phyloP scores from a whole-genome alignment of 2,888 invertebrate genomes.

The Pyrocoelia pectoralis region DNA sequence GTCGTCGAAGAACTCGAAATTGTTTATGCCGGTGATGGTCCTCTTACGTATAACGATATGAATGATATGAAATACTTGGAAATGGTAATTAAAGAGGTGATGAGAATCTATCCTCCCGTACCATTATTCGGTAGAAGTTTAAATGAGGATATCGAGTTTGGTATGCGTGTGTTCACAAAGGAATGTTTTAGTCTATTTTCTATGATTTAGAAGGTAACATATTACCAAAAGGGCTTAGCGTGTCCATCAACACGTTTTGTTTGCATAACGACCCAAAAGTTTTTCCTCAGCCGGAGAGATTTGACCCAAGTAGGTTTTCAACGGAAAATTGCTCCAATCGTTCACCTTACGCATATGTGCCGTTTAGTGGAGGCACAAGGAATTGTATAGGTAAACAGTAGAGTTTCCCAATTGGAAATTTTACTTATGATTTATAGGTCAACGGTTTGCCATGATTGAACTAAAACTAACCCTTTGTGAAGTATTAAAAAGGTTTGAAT shows the following conservation, averaged over 20 bases:
- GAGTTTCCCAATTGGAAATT: no score
- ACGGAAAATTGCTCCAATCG: constrained; percentile 49
- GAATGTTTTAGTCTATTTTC: constrained; percentile 4
- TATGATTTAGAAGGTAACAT: constrained; percentile 37
- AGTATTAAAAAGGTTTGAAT: constrained; percentile 61
- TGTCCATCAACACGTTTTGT: constrained; percentile 58
- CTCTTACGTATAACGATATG: constrained; percentile 54
- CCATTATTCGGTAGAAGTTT: constrained; percentile 61
- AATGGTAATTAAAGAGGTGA: constrained; percentile 63
- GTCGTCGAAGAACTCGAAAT: constrained; percentile 57
- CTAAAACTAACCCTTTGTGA: constrained; percentile 63
- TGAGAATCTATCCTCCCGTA: constrained; percentile 65
- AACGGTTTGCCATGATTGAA: constrained; percentile 63
- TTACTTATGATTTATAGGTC: constrained; percentile 46
- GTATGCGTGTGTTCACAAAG: constrained; percentile 39
- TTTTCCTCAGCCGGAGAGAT: constrained; percentile 64
- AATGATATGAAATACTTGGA: constrained; percentile 65
- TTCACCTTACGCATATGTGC: constrained; percentile 62
- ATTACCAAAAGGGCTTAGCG: constrained; percentile 55
- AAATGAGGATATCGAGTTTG: constrained; percentile 53
- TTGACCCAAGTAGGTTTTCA: constrained; percentile 65
- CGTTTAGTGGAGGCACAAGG: constrained; percentile 12
- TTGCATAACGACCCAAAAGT: constrained; percentile 62
- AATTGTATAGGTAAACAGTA: constrained; percentile 13
- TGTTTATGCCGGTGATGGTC: constrained; percentile 40